A percentile compares a stretch with the other conserved stretches of the same genome.
These are phyloP conservation scores for Ectobius pallidus DNA, from an alignment of 2,888 invertebrate genomes.

Conservation along the genomic window DNA sequence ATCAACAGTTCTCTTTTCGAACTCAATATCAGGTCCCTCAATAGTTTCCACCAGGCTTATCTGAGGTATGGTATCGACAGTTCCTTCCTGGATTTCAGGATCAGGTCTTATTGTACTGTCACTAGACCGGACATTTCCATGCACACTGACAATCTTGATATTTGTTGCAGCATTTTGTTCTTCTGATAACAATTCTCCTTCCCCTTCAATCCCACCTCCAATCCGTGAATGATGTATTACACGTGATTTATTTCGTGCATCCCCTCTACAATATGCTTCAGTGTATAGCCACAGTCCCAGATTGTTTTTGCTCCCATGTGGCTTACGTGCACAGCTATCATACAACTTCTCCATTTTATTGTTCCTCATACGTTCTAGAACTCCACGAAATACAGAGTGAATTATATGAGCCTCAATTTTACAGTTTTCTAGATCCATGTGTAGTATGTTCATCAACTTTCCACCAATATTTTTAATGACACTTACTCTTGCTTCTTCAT, in stretches of 20 bases:
- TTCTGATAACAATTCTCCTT: no score
- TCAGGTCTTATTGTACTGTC: background rate
- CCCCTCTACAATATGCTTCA: no score
- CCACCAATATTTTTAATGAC: conserved; percentile 2
- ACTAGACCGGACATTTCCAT: background rate
- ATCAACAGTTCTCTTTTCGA: background rate
- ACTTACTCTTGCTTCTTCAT: conserved; percentile 47
- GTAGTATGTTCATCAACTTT: background rate
- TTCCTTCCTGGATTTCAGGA: background rate
- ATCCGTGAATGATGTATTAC: no score
- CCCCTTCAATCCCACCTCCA: no score
- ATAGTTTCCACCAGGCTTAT: background rate
- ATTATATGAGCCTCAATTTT: no score
- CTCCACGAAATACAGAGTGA: no score
- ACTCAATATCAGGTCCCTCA: background rate
- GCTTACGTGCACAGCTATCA: background rate
- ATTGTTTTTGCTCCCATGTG: background rate
- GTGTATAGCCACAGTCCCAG: background rate
- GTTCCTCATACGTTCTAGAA: no score
- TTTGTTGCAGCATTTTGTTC: background rate
- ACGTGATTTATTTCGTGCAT: no score
- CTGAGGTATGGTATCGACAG: background rate
- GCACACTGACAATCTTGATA: background rate
- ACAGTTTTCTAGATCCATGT: background rate
- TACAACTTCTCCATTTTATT: background rate